Conservation (phyloP, 2,797 vertebrate species). For the Clarias platycephalus region DNA sequence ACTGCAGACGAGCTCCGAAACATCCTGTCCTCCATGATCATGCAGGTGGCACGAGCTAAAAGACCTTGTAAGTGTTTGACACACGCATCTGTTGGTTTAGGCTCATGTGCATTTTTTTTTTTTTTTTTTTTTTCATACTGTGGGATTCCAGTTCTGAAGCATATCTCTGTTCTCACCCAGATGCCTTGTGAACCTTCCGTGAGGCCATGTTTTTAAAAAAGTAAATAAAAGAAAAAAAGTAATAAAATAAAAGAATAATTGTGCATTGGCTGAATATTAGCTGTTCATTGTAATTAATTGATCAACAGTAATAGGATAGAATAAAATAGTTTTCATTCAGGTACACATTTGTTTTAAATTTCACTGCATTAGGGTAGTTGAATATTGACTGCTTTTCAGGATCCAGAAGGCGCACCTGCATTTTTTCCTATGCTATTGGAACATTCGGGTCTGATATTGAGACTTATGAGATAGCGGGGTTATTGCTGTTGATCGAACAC, state of each 20-base stretch:
- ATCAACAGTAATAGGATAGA: neutral
- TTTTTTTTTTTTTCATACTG: neutral
- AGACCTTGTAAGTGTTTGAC: conserved; percentile 75
- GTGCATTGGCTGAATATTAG: neutral
- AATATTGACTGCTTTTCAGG: conserved; percentile 8
- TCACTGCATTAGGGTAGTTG: neutral
- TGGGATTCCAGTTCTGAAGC: neutral
- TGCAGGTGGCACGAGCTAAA: conserved; percentile 78
- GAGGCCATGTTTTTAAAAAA: neutral
- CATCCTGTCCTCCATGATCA: conserved; percentile 88
- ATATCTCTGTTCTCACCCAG: neutral
- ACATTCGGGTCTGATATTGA: neutral
- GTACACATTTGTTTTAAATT: neutral
- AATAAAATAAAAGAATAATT: no score
- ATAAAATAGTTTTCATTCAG: neutral
- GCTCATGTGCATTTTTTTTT: neutral
- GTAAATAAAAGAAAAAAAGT: no score
- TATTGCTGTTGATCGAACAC: neutral
- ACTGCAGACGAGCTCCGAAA: conserved; percentile 88
- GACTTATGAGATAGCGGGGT: neutral
- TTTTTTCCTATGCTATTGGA: conserved; percentile 2
- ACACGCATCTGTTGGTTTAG: neutral
- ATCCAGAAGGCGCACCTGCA: conserved; percentile 5
- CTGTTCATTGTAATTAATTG: neutral
- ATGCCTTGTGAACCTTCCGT: neutral